Conservation (phyloP, 2,888 invertebrate species). For the Eupithecia subumbrata region DNA sequence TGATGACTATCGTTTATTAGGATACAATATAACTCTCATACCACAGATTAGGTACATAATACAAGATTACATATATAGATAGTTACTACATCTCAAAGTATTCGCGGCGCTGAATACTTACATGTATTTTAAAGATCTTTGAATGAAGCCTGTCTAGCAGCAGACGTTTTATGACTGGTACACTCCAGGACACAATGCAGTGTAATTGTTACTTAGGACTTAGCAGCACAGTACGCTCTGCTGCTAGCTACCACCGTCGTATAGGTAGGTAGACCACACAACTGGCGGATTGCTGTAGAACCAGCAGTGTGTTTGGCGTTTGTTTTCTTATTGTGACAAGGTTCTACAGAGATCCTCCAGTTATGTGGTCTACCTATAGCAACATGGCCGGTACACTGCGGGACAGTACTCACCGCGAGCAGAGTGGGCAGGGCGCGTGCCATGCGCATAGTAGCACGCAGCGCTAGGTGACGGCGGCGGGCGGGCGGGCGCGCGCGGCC, state of each 20-base stretch:
- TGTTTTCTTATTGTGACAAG: too few species aligned
- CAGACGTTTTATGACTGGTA: neutral
- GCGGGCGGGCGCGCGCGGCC: slow-evolving; percentile 81
- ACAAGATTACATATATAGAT: too few species aligned
- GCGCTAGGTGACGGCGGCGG: slow-evolving; percentile 81
- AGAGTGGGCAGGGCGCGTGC: slow-evolving; percentile 88
- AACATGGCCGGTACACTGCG: neutral
- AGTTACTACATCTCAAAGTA: too few species aligned
- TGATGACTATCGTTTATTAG: too few species aligned
- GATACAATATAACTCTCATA: too few species aligned
- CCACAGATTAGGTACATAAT: too few species aligned
- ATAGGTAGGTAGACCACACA: too few species aligned
- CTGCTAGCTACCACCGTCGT: neutral
- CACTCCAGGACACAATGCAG: neutral
- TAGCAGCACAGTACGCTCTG: neutral
- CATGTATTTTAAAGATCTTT: neutral
- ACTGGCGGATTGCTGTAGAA: too few species aligned
- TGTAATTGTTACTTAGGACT: neutral
- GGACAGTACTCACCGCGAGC: slow-evolving; percentile 87
- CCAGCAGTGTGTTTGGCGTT: too few species aligned
- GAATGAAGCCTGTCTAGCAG: neutral
- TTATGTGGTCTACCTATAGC: too few species aligned
- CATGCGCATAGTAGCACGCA: slow-evolving; percentile 91
- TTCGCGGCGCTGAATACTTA: too few species aligned
- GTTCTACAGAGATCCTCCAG: too few species aligned